phyloP scores from a whole-genome alignment of 2,113 vertebrate genomes.

The Phrynosoma platyrhinos region DNA sequence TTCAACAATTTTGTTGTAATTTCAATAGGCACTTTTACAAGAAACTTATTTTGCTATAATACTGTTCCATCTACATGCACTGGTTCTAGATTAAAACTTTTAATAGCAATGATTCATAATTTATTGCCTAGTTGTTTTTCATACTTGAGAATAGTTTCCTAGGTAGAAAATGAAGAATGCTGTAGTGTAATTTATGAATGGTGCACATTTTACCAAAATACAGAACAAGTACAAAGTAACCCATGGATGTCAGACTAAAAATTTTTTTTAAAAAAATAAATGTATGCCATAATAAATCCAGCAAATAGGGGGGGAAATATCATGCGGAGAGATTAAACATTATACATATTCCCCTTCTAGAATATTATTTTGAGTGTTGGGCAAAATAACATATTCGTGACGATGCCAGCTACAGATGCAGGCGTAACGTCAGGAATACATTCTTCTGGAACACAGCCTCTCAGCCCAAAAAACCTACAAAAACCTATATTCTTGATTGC shows the following conservation, averaged over 20 bases:
- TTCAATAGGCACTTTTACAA: too few relatives aligned
- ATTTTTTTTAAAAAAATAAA: too few relatives aligned
- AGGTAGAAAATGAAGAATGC: neutral
- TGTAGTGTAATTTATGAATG: neutral
- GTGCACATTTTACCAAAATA: neutral
- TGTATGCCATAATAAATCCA: neutral
- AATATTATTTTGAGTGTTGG: constrained; percentile 38
- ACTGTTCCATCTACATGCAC: neutral
- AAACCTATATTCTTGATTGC: neutral
- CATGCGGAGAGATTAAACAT: neutral
- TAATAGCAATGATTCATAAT: too few relatives aligned
- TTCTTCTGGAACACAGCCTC: too few relatives aligned
- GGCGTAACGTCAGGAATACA: too few relatives aligned
- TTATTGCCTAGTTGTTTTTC: neutral
- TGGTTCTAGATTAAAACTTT: neutral
- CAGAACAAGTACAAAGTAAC: neutral
- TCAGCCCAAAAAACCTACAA: too few relatives aligned
- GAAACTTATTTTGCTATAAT: neutral
- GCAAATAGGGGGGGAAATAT: neutral
- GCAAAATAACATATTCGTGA: neutral
- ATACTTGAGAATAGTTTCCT: neutral
- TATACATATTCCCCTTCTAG: neutral
- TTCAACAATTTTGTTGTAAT: neutral
- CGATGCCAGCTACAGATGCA: too few relatives aligned
- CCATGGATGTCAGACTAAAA: neutral